phyloP scores from a whole-genome alignment of 2,797 vertebrate species.

The Tapirus indicus region DNA sequence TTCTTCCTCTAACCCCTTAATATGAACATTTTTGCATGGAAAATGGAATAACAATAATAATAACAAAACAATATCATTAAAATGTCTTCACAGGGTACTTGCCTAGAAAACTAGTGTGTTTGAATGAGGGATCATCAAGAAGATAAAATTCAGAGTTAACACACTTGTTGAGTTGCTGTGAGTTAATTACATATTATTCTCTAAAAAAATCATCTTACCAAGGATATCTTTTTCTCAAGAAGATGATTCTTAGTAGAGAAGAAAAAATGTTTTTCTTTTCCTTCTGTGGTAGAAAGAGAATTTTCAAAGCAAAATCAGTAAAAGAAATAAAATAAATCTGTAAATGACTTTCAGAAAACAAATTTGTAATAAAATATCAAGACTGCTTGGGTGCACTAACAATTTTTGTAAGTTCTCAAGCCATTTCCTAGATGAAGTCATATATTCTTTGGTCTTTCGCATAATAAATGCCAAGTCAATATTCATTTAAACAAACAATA shows the following conservation, averaged over 20 bases:
- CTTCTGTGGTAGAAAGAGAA: neutral
- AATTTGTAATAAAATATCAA: neutral
- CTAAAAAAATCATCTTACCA: constrained; percentile 41
- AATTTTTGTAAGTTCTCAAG: neutral
- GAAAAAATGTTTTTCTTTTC: constrained; percentile 22
- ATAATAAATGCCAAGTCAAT: neutral
- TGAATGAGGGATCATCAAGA: constrained; percentile 35
- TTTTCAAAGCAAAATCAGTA: constrained; percentile 38
- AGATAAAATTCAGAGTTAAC: constrained; percentile 12
- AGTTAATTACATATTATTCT: constrained; percentile 6
- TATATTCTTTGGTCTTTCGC: neutral
- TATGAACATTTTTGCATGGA: neutral
- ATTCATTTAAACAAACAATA: neutral
- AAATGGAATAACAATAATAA: neutral
- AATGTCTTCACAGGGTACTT: neutral
- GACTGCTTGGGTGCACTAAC: neutral
- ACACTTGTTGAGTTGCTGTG: neutral
- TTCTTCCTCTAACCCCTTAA: neutral
- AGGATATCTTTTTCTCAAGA: constrained; percentile 32
- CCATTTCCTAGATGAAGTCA: neutral
- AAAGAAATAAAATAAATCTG: neutral
- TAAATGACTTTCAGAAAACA: neutral
- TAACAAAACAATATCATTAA: constrained; percentile 8
- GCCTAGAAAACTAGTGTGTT: neutral
- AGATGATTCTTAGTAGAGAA: neutral